Percentiles rank a stretch among this genome's conserved stretches.
Conservation (phyloP, 1,140 invertebrate genomes). For the Drosophila bocki region DNA sequence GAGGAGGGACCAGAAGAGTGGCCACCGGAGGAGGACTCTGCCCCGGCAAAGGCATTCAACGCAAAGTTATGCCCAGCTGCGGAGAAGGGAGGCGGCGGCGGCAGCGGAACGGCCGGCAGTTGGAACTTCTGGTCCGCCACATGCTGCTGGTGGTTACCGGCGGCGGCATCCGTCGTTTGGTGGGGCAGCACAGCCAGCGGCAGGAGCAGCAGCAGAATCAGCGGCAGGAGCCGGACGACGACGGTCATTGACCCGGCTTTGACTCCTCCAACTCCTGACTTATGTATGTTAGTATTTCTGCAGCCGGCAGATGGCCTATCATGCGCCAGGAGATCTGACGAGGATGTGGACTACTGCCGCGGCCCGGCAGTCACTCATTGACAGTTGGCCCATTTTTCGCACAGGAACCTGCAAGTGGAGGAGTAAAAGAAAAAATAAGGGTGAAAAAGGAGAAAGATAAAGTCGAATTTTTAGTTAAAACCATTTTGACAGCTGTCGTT, state of each 20-base stretch:
- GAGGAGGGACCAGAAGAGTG: conserved; percentile 12
- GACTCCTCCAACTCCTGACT: conserved; percentile 19
- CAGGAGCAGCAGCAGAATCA: conserved; percentile 38
- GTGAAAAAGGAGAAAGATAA: conserved; percentile 38
- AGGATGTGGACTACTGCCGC: conserved; percentile 26
- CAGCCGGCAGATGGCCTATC: conserved; percentile 44
- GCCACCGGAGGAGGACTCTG: conserved; percentile 18
- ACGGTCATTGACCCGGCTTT: conserved; percentile 68
- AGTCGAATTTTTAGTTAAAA: conserved; percentile 68
- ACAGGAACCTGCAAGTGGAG: conserved; percentile 32
- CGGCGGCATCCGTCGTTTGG: conserved; percentile 17
- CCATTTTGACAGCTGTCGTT: conserved; percentile 82
- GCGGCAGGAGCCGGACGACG: conserved; percentile 41
- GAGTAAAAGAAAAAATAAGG: neutral
- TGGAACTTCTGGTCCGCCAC: conserved; percentile 68
- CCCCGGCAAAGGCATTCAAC: conserved; percentile 64
- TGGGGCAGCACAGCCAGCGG: conserved; percentile 30
- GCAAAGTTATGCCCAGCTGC: conserved; percentile 68
- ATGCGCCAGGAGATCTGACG: conserved; percentile 40
- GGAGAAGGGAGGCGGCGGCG: conserved; percentile 73
- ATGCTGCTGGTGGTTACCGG: conserved; percentile 26
- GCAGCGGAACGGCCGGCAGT: conserved; percentile 74
- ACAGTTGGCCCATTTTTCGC: conserved; percentile 52
- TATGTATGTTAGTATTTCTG: conserved; percentile 19
- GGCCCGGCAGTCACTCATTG: conserved; percentile 52